Evolutionary conservation across 2,888 invertebrate species (phyloP).

Genomic region (Drosophila fulvimacula): DNA sequence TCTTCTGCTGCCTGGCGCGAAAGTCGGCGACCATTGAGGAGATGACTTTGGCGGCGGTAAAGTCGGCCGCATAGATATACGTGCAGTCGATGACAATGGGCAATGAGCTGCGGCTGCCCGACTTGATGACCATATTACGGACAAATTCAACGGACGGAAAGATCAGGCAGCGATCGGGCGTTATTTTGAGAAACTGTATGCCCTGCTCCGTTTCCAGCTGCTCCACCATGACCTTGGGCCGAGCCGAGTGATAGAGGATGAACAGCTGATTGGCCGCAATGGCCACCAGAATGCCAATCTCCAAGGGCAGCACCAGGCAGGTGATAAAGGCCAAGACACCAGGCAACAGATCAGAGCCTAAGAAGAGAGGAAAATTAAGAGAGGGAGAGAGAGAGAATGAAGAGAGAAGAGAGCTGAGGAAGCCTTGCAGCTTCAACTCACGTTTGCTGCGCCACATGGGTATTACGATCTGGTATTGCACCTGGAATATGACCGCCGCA

Average conservation of each 20-base stretch:
- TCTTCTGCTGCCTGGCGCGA: constrained; percentile 89
- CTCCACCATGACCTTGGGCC: constrained; percentile 93
- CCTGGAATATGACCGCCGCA: constrained; percentile 95
- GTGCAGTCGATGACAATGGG: constrained; percentile 95
- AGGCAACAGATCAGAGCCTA: constrained; percentile 94
- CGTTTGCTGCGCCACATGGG: constrained; percentile 96
- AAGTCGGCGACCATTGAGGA: constrained; percentile 91
- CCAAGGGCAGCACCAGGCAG: constrained; percentile 92
- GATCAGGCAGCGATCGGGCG: constrained; percentile 94
- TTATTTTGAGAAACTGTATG: constrained; percentile 91
- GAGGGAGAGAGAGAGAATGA: neutral
- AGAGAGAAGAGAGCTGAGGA: too few species aligned
- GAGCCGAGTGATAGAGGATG: constrained; percentile 94
- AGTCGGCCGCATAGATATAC: constrained; percentile 95
- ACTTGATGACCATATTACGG: constrained; percentile 92
- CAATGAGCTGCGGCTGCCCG: constrained; percentile 87
- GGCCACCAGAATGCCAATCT: constrained; percentile 94
- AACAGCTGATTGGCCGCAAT: constrained; percentile 93
- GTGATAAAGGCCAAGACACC: constrained; percentile 94
- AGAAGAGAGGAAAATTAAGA: neutral
- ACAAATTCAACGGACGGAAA: constrained; percentile 96
- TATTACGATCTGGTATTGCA: constrained; percentile 92
- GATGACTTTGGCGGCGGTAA: constrained; percentile 93
- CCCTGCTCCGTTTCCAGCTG: constrained; percentile 89
- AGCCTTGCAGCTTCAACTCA: constrained; percentile 85